phyloP scores from a whole-genome alignment of 2,113 vertebrate genomes.

The Bubo bubo region DNA sequence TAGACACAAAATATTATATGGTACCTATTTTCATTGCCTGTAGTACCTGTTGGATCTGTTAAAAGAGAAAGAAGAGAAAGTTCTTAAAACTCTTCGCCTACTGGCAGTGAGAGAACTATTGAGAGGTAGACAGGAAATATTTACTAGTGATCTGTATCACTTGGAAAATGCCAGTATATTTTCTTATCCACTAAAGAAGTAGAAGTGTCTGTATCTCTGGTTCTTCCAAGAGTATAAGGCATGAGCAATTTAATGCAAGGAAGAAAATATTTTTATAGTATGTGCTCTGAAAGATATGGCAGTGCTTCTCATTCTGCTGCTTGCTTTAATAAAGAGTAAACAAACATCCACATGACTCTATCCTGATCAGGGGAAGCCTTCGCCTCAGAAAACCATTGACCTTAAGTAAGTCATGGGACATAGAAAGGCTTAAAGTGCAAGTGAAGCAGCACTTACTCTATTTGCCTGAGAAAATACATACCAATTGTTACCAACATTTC shows the following conservation, averaged over 20 bases:
- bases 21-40: neutral
- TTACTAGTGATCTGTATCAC: neutral
- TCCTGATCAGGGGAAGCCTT: neutral
- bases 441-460: neutral
- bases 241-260: neutral
- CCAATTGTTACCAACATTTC: neutral
- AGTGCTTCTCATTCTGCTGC: neutral
- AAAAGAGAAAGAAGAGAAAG: neutral
- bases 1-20: neutral
- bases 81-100: neutral
- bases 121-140: neutral
- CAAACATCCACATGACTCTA: neutral
- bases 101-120: neutral
- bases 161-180: neutral
- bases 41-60: neutral
- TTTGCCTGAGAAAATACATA: neutral
- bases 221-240: neutral
- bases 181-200: neutral
- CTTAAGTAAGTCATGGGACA: neutral
- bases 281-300: neutral
- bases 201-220: neutral
- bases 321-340: neutral
- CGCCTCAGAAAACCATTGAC: neutral
- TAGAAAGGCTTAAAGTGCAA: neutral
- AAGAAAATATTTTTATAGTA: neutral